These are phyloP conservation scores for Microtus montanus DNA, from an alignment of 2,113 vertebrate genomes.

Conservation along the genomic window DNA sequence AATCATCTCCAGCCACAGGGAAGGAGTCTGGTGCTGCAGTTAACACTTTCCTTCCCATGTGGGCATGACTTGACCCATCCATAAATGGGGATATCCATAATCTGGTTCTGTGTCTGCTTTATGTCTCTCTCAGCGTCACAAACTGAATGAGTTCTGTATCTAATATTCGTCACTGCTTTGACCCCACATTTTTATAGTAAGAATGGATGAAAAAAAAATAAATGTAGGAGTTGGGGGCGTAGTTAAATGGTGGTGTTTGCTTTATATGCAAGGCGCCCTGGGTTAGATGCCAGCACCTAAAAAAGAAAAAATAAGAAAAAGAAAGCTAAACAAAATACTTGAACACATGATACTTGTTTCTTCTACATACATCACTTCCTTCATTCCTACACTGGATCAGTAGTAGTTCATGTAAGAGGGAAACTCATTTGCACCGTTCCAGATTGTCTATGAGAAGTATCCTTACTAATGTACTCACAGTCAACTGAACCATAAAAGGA, in stretches of 20 bases:
- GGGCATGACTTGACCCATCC: neutral
- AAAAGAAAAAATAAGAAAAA: too few species aligned
- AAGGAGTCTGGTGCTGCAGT: neutral
- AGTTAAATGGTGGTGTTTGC: neutral
- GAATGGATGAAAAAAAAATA: slow-evolving; percentile 4
- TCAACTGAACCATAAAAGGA: neutral
- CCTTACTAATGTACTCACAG: neutral
- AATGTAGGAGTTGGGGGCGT: neutral
- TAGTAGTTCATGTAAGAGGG: neutral
- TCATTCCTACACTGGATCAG: neutral
- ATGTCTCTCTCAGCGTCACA: neutral
- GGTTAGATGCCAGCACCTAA: neutral
- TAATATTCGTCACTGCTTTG: slow-evolving; percentile 17
- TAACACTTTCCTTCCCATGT: slow-evolving; percentile 9
- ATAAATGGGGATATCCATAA: neutral
- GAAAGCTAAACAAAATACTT: neutral
- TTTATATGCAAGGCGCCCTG: neutral
- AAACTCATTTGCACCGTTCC: neutral
- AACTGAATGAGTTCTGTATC: neutral
- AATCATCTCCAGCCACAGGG: neutral
- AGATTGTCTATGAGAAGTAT: neutral
- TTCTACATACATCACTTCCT: neutral
- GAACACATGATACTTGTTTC: neutral
- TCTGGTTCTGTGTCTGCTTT: neutral
- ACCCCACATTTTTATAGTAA: neutral